Evolutionary conservation across 53 echinoderm and acorn worm genomes (phyloP).

Genomic region (Luidia sarsii): DNA sequence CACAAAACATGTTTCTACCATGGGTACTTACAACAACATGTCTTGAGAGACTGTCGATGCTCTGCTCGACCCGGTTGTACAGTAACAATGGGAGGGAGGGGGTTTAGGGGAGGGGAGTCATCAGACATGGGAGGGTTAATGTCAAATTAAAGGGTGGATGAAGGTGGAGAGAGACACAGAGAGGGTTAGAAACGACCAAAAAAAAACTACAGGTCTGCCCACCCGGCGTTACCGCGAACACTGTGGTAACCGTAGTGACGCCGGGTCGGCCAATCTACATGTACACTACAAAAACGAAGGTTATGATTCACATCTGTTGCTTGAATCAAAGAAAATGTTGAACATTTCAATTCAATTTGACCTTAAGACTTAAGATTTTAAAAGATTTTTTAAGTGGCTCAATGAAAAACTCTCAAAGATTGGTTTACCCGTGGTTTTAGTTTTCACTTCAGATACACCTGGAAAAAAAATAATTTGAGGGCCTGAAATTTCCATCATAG

Average conservation of each 20-base stretch:
- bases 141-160: conserved; percentile 4
- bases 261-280: conserved; percentile 39
- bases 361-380: background rate
- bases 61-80: conserved; percentile 62
- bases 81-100: conserved; percentile 1
- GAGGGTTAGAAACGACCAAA: conserved; percentile 33
- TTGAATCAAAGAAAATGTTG: conserved; percentile 8
- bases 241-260: no score
- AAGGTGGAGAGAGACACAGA: conserved; percentile 41
- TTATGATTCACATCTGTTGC: background rate
- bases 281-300: conserved; percentile 25
- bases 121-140: conserved; percentile 16
- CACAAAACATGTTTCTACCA: conserved; percentile 21
- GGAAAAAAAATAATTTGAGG: no score
- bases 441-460: no score
- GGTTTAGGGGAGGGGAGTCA: conserved; percentile 19
- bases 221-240: background rate
- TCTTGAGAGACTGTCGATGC: conserved; percentile 78
- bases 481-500: no score
- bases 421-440: no score
- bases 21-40: conserved; percentile 89
- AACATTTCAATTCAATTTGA: background rate
- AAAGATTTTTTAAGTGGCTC: no score
- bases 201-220: conserved; percentile 20
- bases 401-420: no score